These are phyloP conservation scores for Brachionus koreanus DNA, from an alignment of 1,140 invertebrate species.

Conservation along the genomic window DNA sequence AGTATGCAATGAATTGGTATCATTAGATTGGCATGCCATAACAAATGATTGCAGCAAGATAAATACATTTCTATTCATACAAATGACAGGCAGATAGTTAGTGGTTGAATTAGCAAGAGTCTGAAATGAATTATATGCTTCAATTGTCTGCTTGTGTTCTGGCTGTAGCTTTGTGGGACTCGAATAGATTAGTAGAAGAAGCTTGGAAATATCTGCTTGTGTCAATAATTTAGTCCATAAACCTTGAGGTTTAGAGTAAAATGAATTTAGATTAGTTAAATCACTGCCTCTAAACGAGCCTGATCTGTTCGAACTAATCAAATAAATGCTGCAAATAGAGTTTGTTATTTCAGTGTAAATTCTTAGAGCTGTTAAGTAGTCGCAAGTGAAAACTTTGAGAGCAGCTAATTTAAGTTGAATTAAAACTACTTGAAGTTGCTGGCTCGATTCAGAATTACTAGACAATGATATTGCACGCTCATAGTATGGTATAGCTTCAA, in stretches of 20 bases:
- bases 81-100: conserved; percentile 22
- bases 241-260: background rate
- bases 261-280: background rate
- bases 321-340: background rate
- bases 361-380: background rate
- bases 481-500: conserved; percentile 33
- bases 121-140: conserved; percentile 22
- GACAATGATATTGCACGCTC: background rate
- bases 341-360: conserved; percentile 18
- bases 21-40: conserved; percentile 37
- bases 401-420: conserved; percentile 14
- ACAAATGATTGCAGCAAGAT: conserved; percentile 36
- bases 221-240: background rate
- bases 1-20: background rate
- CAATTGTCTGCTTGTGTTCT: background rate
- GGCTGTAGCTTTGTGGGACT: conserved; percentile 20
- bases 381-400: conserved; percentile 34
- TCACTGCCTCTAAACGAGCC: background rate
- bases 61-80: conserved; percentile 3
- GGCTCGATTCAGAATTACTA: background rate
- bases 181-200: background rate
- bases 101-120: background rate
- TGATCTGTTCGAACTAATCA: background rate
- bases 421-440: background rate
- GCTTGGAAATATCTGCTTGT: conserved; percentile 27